Base-by-base conservation (phyloP, 2,888 invertebrate species). In the Plagiodera versicolora region DNA sequence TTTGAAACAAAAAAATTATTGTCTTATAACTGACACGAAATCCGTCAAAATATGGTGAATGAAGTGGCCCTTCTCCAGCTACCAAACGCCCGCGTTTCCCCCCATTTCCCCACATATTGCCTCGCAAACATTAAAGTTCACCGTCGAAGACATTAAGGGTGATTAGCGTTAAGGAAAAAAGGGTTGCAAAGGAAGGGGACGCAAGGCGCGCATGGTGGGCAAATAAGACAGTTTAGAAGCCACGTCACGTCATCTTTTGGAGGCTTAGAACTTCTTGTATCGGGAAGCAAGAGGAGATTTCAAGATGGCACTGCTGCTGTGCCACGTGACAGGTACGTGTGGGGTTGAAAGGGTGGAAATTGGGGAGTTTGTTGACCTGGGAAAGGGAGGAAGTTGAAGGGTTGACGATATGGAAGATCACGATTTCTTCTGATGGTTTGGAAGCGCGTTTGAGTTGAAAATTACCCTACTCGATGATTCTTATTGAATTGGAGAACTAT, bases 221-320 rank as follows among this genome's bases (percentile, higher is more conserved):
- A 74, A 74, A 75, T 72, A 67, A 70, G 73, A 71, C 74, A 65
- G 74, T 77, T 77, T 65, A 65, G 68, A 78, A 68, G 70, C 78
- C 63, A 72, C n/a, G 76, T 78, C 78, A 78, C 78, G 78, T 77
- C 72, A 65, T 67, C 39, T 39, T 39, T 14, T 67, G 68, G 73
- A n/a, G 75, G 77, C 76, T 79, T 79, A 78, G 75, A 77, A 78
- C 74, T 77, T 39, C 39, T 39, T 78, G 78, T 77, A 77, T 77
- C 76, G 76, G 76, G 75, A 75, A 77, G 72, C 20, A 67, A 65
- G 68, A 44, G 54, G 48, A 73, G 71, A 68, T 66, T 67, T 67
- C 74, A 69, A 61, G 75, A 72, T 74, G 75, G 52, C 52, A 18
- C 51, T 52, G 39, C 24, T 45, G 72, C 70, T 70, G 71, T 67